These are phyloP conservation scores for Leucoraja erinaceus DNA, from an alignment of 2,113 vertebrate genomes.

Conservation along the genomic window DNA sequence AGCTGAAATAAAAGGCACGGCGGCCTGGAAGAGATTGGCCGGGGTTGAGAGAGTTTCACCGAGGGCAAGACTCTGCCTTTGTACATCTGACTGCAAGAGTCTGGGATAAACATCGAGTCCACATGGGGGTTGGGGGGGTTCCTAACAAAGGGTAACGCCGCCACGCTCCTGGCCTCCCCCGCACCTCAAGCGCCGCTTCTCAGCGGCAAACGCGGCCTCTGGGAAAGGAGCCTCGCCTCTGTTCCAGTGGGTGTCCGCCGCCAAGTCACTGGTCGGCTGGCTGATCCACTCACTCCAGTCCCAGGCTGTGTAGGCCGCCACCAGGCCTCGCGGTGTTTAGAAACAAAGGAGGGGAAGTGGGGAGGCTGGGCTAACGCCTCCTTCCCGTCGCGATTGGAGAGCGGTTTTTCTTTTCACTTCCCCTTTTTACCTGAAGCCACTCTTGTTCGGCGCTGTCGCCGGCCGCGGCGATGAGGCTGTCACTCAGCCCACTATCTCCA, in stretches of 20 bases:
- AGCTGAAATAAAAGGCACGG: not conserved
- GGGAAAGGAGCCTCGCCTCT: too few species aligned
- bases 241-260: too few species aligned
- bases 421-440: not conserved
- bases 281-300: constrained; percentile 28
- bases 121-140: not conserved
- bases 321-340: constrained; percentile 26
- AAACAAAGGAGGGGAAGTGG: constrained; percentile 32
- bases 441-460: not conserved
- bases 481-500: not conserved
- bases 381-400: not conserved
- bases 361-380: not conserved
- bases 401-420: too few species aligned
- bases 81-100: not conserved
- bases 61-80: not conserved
- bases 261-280: not conserved
- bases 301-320: constrained; percentile 32
- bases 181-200: too few species aligned
- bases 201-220: not conserved
- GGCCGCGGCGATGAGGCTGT: not conserved
- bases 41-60: not conserved
- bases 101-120: not conserved
- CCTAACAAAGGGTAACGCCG: constrained; percentile 16
- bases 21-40: not conserved
- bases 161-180: not conserved